Conservation (phyloP, 1,140 invertebrate species). For the Vollenhovia emeryi region DNA sequence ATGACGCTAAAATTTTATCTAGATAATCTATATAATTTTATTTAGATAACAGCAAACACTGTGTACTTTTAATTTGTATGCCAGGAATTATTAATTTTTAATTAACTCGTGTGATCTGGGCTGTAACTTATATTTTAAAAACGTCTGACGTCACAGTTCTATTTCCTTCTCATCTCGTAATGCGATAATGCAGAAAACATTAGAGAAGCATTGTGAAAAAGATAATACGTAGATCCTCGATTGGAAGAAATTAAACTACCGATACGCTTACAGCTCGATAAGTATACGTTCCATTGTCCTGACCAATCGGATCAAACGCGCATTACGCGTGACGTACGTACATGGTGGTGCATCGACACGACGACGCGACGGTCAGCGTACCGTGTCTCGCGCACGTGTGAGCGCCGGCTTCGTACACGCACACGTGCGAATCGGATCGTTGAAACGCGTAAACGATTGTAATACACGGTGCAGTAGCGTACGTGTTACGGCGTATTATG, state of each 20-base stretch:
- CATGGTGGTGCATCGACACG: neutral
- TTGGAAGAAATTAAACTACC: neutral
- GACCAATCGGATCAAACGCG: neutral
- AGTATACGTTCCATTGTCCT: neutral
- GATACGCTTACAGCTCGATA: neutral
- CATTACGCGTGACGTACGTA: slow-evolving; percentile 22
- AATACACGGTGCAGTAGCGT: slow-evolving; percentile 66
- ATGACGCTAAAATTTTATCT: no score
- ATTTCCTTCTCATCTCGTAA: neutral
- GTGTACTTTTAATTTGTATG: neutral
- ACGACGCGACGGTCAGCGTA: slow-evolving; percentile 38
- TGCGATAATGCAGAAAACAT: neutral
- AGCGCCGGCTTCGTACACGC: slow-evolving; percentile 8
- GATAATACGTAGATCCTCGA: neutral
- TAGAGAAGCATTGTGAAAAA: neutral
- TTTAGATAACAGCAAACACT: no score
- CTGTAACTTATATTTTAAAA: neutral
- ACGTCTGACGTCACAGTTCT: neutral
- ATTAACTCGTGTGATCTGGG: neutral
- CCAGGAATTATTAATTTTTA: neutral
- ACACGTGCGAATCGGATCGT: slow-evolving; percentile 31
- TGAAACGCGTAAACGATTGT: slow-evolving; percentile 72
- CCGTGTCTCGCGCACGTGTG: slow-evolving; percentile 33
- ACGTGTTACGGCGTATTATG: slow-evolving; percentile 76
- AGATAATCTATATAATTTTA: no score